Evolutionary conservation across 2,888 invertebrate genomes (phyloP), one percentile per base, ranked within the genome.

Genomic region (Rotaria macrura): DNA sequence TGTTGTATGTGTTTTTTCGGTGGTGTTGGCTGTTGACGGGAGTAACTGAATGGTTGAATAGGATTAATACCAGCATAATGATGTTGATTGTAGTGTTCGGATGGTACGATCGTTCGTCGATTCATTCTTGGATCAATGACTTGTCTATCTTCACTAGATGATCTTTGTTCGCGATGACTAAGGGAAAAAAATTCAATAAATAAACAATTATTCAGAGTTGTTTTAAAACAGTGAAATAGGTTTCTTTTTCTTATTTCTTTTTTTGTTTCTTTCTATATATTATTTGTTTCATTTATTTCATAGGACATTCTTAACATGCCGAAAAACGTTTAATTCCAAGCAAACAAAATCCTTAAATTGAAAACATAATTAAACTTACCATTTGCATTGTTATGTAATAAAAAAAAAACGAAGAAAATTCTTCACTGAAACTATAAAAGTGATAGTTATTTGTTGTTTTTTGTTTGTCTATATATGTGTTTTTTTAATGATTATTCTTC

Each of bases 1-100:
- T 40, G 25, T 49, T 55, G 9, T 38, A 83, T 43, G 23, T 54
- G 29, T 25, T 54, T 34, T 12, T 52, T 85, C 3, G 83, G 85
- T 14, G 65, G 65, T 49, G 65, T 47, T 38, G 86, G 86, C 49
- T 72, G 84, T 55, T 47, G 34, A 23, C 38, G 40, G 17, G 84
- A 20, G 25, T 52, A 55, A 25, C 38, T 72, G 52, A 72, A 84
- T n/a, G 72, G 54, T 84, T 85, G 85, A 23, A 20, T 23, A 23
- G 72, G 85, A 65, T n/a, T 49, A 40, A 10, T 29, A 49, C 20
- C n/a, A 38, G 57, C n/a, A 84, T 85, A 83, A 65, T 84, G 85
- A 72, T 72, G 74, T 43, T 65, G 84, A 65, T 17, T 43, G 5
- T 43, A 43, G 10, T 40, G 43, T 0, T 79, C 79, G 4, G 25